Evolutionary conservation across 2,113 vertebrate genomes (phyloP).

Genomic region (Erinaceus europaeus): DNA sequence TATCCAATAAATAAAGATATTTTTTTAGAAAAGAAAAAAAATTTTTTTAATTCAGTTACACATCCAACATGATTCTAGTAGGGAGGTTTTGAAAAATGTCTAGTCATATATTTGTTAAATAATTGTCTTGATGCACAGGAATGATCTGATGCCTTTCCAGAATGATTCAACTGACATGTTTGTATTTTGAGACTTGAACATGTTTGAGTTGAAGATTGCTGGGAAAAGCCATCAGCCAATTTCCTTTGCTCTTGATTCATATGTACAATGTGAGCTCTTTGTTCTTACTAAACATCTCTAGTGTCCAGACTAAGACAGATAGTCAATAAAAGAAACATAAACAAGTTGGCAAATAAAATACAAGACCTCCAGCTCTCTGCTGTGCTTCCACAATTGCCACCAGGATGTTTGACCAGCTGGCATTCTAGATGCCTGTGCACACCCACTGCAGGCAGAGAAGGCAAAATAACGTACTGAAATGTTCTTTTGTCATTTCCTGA

Average conservation of each 20-base stretch:
- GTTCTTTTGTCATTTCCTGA: background rate
- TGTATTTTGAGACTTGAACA: background rate
- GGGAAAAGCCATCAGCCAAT: background rate
- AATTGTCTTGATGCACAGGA: background rate
- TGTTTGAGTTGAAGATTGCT: background rate
- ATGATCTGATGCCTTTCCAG: background rate
- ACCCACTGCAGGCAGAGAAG: background rate
- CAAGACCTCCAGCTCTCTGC: background rate
- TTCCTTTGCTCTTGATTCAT: background rate
- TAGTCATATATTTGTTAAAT: background rate
- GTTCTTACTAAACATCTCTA: background rate
- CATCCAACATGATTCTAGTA: no score
- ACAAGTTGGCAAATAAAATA: background rate
- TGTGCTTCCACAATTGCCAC: background rate
- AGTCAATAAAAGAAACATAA: background rate
- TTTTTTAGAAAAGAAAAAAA: no score
- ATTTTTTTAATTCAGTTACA: no score
- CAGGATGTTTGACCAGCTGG: background rate
- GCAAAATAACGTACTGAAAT: background rate
- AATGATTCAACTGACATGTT: background rate
- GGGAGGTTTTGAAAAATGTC: background rate
- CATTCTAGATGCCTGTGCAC: background rate
- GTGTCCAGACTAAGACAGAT: background rate
- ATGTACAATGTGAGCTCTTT: accelerated
- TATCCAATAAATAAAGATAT: no score